Evolutionary conservation across 2,113 vertebrate species (phyloP).

Genomic region (Progne subis): DNA sequence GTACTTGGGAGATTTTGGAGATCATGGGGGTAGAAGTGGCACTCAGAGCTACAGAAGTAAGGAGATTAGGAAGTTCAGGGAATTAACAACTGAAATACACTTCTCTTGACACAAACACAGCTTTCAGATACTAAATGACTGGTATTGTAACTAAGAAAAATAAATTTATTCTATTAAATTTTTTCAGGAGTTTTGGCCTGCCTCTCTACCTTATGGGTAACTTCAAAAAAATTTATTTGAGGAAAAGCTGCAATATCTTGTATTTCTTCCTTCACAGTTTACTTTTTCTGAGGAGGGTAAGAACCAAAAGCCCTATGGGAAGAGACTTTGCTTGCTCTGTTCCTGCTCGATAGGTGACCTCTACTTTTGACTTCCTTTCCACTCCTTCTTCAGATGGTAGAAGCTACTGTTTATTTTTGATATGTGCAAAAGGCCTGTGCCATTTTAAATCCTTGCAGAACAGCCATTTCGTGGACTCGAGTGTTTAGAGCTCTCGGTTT

Average conservation of each 20-base stretch:
- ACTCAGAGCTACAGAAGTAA: neutral
- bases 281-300: neutral
- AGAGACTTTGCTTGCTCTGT: neutral
- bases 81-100: constrained; percentile 15
- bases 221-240: neutral
- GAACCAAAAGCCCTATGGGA: neutral
- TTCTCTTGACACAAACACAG: neutral
- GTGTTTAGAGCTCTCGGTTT: neutral
- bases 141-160: neutral
- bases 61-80: constrained; percentile 32
- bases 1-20: neutral
- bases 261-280: neutral
- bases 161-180: neutral
- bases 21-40: neutral
- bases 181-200: neutral
- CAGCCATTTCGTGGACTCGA: constrained; percentile 16
- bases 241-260: neutral
- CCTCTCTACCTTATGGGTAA: neutral
- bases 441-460: constrained; percentile 52
- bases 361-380: constrained; percentile 36
- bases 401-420: constrained; percentile 27
- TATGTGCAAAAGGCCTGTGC: neutral
- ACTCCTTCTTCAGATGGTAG: constrained; percentile 7
- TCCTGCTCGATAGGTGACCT: neutral
- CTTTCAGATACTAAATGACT: neutral